A percentile compares a stretch with the other conserved stretches of the same genome.
Evolutionary conservation across 2,113 vertebrate genomes (phyloP).

Genomic region (Camelus bactrianus): DNA sequence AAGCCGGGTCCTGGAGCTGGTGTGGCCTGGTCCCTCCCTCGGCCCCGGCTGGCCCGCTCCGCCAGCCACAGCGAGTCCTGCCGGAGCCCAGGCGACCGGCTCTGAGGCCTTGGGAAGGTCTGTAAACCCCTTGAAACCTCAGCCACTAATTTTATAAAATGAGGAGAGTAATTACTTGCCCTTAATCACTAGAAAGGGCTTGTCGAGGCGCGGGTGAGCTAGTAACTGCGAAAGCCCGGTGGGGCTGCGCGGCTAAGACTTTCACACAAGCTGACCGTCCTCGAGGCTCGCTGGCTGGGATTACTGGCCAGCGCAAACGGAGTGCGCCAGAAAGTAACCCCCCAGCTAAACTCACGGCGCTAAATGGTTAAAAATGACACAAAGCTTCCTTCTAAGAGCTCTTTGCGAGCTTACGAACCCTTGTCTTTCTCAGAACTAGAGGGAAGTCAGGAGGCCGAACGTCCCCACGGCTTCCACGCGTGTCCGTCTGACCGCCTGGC

Average conservation of each 20-base stretch:
- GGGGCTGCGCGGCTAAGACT: background rate
- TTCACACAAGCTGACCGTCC: background rate
- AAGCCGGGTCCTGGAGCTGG: background rate
- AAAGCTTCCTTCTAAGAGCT: background rate
- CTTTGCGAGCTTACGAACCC: background rate
- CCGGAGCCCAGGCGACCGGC: background rate
- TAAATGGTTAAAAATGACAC: background rate
- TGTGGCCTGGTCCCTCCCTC: background rate
- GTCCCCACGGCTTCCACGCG: rapidly evolving
- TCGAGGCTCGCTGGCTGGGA: background rate
- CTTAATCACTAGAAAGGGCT: background rate
- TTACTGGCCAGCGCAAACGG: background rate
- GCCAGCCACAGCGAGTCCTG: background rate
- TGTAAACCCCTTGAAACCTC: background rate
- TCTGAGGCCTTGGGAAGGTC: background rate
- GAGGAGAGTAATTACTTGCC: background rate
- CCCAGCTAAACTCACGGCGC: background rate
- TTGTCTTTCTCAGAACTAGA: background rate
- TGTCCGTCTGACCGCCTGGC: background rate
- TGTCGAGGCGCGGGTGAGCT: background rate
- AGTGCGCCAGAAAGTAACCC: background rate
- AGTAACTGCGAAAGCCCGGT: background rate
- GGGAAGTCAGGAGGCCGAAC: background rate
- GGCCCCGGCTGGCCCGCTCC: background rate
- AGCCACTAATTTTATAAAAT: slow-evolving; percentile 3